Evolutionary conservation across 2,888 invertebrate genomes (phyloP), one percentile per base, ranked within the genome.

Genomic region (Tortricodes alternella): DNA sequence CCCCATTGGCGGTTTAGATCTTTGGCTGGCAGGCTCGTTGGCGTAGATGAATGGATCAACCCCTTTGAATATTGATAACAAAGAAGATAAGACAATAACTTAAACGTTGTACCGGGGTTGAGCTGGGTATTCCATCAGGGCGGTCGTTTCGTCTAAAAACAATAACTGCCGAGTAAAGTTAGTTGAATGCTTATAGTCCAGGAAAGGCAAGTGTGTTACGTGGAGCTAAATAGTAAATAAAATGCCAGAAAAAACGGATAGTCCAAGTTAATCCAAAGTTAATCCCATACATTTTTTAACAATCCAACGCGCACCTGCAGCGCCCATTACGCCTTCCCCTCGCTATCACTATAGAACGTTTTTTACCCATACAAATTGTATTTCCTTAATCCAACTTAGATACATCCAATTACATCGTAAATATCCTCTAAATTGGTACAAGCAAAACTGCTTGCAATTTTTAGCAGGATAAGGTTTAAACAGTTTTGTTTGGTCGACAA

Each of bases 301-400:
- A 39, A 63, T 58, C 59, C 63, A 11, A 15, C 19, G 62, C 70
- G 81, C 89, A 90, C 89, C 89, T 89, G 89, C 89, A 87, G 52
- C 73, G 65, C 63, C 68, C 67, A 76, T 76, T 78, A 76, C 62
- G 57, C 63, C 19, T 67, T 78, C 87, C 84, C 76, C 63, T 65
- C 60, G 60, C 64, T 59, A 65, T 65, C 60, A 61, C 64, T 59
- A 65, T 67, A 59, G 65, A 70, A 67, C 73, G 68, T 87, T 89
- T 89, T 89, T 87, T 89, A 85, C 81, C 80, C 71, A 76, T 80
- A 82, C 88, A 88, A 87, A 84, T 87, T 85, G 86, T 89, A 87
- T 89, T 89, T 78, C 89, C 83, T 84, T 89, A 90, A 89, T 89
- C 89, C 87, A 78, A 78, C 76, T 87, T 85, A 80, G 82, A 87